phyloP scores from a whole-genome alignment of 2,797 vertebrate species.

The Balearica regulorum region DNA sequence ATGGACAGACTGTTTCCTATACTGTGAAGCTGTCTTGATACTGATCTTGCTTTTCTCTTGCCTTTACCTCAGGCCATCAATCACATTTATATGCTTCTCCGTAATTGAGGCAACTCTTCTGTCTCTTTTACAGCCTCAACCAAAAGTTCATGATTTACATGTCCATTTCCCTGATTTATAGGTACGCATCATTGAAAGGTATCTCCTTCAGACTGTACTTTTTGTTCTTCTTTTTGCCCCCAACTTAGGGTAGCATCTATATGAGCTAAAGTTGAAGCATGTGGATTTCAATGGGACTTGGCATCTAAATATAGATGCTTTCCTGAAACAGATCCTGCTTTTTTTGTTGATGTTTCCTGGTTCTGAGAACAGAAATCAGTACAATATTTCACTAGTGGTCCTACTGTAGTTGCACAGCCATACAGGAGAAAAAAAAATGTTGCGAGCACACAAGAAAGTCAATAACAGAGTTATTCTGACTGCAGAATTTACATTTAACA shows the following conservation, averaged over 20 bases:
- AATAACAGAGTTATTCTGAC: background rate
- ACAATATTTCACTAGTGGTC: background rate
- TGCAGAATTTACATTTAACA: background rate
- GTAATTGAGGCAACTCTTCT: background rate
- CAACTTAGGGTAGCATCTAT: background rate
- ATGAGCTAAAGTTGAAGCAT: background rate
- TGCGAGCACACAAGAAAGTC: rapidly evolving
- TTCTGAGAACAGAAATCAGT: background rate
- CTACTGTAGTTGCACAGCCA: background rate
- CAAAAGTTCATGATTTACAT: background rate
- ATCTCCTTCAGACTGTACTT: background rate
- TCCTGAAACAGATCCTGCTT: background rate
- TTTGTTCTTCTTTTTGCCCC: background rate
- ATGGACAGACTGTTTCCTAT: background rate
- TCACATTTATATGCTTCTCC: background rate
- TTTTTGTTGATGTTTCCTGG: background rate
- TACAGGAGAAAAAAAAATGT: background rate
- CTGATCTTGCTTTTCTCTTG: background rate
- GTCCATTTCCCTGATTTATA: background rate
- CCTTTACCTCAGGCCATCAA: background rate
- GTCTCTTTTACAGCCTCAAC: background rate
- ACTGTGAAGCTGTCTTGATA: background rate
- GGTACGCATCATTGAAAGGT: background rate
- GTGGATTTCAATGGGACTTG: background rate
- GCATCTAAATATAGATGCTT: background rate